Base-by-base conservation (phyloP, 2,113 vertebrate genomes). In the Lucifuga dentata region DNA sequence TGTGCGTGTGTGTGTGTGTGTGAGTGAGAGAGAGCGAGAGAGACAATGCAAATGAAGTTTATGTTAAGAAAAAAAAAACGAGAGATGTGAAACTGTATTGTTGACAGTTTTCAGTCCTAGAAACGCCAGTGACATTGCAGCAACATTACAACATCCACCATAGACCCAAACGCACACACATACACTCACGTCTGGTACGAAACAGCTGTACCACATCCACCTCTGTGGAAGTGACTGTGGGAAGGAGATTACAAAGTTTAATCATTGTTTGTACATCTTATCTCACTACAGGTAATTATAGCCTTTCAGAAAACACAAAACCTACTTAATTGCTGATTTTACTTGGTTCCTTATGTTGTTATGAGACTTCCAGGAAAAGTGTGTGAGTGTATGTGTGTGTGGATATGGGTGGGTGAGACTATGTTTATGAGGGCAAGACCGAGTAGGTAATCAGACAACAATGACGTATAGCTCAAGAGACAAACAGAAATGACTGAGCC, bases 401-500 rank as follows among this genome's bases (percentile, higher is more conserved):
- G 48, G 4, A 13, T 12, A 46, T 45, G 51, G 50, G 24, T 62
- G 33, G 29, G 55, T 57, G 64, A 60, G 39, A 46, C 29, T 64
- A 8, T 80, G 64, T 80, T 75, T 69, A 60, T 76, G 44, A 50
- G 76, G 68, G 66, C 52, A 76, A 68, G 78, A 63, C 9, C 44
- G 24, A 75, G 65, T 24, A 26, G 33, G 67, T 46, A 72, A 41
- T 80, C 20, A 57, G 52, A 80, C 32, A 51, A 74, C 74, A 71
- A 46, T 81, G 65, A 83, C 68, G 68, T 66, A 33, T 66, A 33
- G 12, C 33, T 68, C 3, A 19, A 26, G 66, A 72, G 68, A 75
- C 80, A 82, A 85, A 85, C 81, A 87, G 53, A 55, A 81, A 78
- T 57, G 60, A 81, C 33, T 76, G 73, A 64, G 72, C 50, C 67